phyloP scores from a whole-genome alignment of 2,113 vertebrate genomes.

The Oceanites oceanicus region DNA sequence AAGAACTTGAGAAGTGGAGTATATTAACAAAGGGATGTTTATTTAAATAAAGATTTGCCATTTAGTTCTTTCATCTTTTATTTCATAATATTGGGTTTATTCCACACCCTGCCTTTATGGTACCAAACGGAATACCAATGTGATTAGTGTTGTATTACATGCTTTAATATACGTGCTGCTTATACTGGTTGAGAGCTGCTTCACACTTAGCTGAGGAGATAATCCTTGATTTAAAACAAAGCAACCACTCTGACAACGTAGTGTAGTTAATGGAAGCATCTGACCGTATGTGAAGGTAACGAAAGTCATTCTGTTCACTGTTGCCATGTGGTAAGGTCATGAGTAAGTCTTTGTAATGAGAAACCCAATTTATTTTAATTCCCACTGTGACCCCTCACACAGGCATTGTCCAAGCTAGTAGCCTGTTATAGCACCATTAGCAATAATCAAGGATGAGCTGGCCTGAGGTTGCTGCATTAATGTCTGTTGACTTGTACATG shows the following conservation, averaged over 20 bases:
- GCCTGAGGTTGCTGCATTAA: neutral
- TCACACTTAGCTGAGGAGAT: neutral
- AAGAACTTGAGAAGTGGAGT: neutral
- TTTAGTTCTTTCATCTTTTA: neutral
- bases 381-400: neutral
- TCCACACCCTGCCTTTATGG: neutral
- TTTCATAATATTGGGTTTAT: neutral
- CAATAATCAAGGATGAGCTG: neutral
- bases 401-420: neutral
- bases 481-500: neutral
- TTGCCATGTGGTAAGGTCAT: neutral
- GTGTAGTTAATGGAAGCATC: neutral
- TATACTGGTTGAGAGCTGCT: neutral
- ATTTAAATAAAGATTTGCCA: neutral
- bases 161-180: neutral
- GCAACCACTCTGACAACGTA: neutral
- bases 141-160: slow-evolving; percentile 17
- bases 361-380: neutral
- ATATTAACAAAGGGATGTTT: neutral
- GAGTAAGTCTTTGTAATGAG: neutral
- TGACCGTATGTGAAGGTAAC: neutral
- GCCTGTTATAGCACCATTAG: neutral
- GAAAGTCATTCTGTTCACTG: neutral
- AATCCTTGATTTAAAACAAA: neutral
- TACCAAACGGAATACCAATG: neutral